A percentile compares a stretch with the other conserved stretches of the same genome.
These are phyloP conservation scores for Xenopus borealis DNA, from an alignment of 2,113 vertebrate genomes.

Conservation along the genomic window DNA sequence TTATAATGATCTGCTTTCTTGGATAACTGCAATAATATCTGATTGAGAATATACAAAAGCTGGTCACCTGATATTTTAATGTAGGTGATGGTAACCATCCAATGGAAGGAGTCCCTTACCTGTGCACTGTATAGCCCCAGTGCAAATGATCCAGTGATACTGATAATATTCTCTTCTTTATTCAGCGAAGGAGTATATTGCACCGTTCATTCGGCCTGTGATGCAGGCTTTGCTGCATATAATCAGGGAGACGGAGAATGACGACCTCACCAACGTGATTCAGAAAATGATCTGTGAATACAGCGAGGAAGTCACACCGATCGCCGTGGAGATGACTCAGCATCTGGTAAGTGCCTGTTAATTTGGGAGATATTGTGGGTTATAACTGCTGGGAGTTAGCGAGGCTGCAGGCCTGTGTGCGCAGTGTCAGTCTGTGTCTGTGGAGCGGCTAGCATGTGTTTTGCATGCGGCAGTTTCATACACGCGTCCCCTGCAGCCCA, in stretches of 20 bases:
- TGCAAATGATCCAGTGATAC: no score
- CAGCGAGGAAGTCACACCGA: slow-evolving; percentile 97
- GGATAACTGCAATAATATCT: no score
- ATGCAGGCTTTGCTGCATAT: slow-evolving; percentile 98
- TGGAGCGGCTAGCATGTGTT: slow-evolving; percentile 63
- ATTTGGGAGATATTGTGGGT: background rate
- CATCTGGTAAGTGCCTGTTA: slow-evolving; percentile 79
- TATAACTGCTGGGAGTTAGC: background rate
- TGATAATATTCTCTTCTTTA: background rate
- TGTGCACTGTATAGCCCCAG: no score
- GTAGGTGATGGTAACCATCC: no score
- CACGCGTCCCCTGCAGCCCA: slow-evolving; percentile 65
- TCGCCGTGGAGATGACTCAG: slow-evolving; percentile 98
- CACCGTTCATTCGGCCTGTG: slow-evolving; percentile 92
- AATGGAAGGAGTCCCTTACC: no score
- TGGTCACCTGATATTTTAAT: no score
- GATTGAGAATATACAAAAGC: no score
- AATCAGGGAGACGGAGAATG: slow-evolving; percentile 96
- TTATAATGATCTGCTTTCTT: no score
- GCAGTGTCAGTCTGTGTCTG: slow-evolving; percentile 67
- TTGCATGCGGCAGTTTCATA: slow-evolving; percentile 59
- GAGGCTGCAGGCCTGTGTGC: slow-evolving; percentile 66
- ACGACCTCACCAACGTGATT: slow-evolving; percentile 97
- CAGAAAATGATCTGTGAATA: slow-evolving; percentile 99
- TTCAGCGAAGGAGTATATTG: slow-evolving; percentile 96